Evolutionary conservation across 2,113 vertebrate genomes (phyloP), one percentile per base, ranked within the genome.

Genomic region (Isichthys henryi): DNA sequence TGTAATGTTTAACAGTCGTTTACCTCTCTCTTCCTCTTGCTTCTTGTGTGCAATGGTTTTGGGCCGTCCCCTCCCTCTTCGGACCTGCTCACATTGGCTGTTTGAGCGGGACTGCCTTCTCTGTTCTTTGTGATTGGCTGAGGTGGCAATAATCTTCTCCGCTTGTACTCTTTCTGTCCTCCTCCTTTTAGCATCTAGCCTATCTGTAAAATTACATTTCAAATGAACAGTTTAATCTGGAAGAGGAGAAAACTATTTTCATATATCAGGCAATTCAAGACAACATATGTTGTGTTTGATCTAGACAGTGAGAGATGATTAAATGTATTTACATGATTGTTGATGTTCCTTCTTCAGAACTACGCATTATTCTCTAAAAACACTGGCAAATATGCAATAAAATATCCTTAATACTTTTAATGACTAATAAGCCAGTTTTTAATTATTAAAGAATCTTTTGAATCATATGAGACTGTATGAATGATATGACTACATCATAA

Each of bases 11-110:
- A 46, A 84, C 39, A 48, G 82, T 23, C 2, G 0, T 48, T 84
- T 96, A 99, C 98, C 98, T 97, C 97, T 98, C 90, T 99, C 98
- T 82, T 99, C 98, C 88, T 99, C 98, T 0, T 97, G 97, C 53
- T 98, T 99, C 96, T 98, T 99, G 86, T 97, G 94, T n/a, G 97
- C 96, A 45, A 97, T 96, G 50, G 96, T 97, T 92, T 99, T 99
- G 19, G 98, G 98, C 93, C 98, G 92, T 88, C 98, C 98, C 90
- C 98, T 95, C 66, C 98, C 98, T 93, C 98, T 95, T 86, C 98
- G 96, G 93, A 97, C 97, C 48, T 97, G 96, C 92, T 99, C 98
- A 74, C 97, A 98, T 82, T 99, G 98, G 94, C 98, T 98, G 94
- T 97, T 98, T 91, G 97, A 95, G 87, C 98, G 95, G 88, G 97